Percentiles rank a stretch among this genome's conserved stretches.
phyloP scores from a whole-genome alignment of 2,113 vertebrate genomes.

The Eurypyga helias region DNA sequence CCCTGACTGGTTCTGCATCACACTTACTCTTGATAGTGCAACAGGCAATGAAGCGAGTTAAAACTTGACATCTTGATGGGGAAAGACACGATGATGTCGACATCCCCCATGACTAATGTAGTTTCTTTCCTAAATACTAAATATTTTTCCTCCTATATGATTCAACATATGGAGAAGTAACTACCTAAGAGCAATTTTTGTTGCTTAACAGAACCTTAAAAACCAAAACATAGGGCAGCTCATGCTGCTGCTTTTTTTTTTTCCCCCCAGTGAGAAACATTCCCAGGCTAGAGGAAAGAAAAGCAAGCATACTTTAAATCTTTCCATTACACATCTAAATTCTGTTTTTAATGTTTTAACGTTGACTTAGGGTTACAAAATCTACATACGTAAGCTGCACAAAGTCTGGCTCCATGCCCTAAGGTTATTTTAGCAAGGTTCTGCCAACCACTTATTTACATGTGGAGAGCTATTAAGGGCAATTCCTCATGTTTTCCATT shows the following conservation, averaged over 20 bases:
- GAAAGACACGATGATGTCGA: not conserved
- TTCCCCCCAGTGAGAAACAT: slow-evolving; percentile 46
- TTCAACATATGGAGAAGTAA: slow-evolving; percentile 1
- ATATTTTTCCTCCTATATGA: slow-evolving; percentile 30
- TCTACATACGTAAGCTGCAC: slow-evolving; percentile 36
- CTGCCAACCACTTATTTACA: slow-evolving; percentile 62
- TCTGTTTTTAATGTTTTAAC: slow-evolving; percentile 66
- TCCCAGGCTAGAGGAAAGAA: slow-evolving; percentile 66
- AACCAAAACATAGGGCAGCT: not conserved
- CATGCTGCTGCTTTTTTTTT: not conserved
- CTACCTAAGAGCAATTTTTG: slow-evolving; percentile 9
- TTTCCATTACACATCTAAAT: slow-evolving; percentile 77
- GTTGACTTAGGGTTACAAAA: slow-evolving; percentile 63
- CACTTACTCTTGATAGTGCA: not conserved
- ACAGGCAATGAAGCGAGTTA: not conserved
- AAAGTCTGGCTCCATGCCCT: slow-evolving; percentile 65
- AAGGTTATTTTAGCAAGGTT: slow-evolving; percentile 70
- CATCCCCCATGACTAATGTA: not conserved
- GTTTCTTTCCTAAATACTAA: not conserved
- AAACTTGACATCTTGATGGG: slow-evolving; percentile 11
- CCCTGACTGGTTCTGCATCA: not conserved
- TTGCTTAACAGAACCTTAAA: slow-evolving; percentile 34
- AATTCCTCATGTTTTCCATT: slow-evolving; percentile 73
- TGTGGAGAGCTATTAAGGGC: slow-evolving; percentile 64
- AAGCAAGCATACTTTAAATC: slow-evolving; percentile 65